Percentiles rank a stretch among this genome's conserved stretches.
Conservation (phyloP, 2,113 vertebrate genomes). For the Lethenteron reissneri region DNA sequence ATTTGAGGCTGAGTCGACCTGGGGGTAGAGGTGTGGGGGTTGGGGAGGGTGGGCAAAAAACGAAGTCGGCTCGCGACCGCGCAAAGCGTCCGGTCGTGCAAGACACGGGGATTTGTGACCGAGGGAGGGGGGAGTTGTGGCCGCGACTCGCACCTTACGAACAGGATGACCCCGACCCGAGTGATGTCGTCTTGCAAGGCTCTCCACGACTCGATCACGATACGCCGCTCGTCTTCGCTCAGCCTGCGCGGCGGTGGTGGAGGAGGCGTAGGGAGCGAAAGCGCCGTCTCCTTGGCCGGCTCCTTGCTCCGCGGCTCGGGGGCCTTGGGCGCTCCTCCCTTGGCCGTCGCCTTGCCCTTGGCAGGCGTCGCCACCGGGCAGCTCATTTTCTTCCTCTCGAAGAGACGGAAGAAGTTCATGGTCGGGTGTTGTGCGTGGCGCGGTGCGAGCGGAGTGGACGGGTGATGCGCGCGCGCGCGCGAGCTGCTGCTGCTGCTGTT, state of each 20-base stretch:
- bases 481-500: too few relatives aligned
- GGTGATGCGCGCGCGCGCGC: too few relatives aligned
- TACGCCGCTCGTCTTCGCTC: not conserved
- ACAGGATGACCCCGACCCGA: constrained; percentile 5
- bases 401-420: not conserved
- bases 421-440: not conserved
- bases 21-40: too few relatives aligned
- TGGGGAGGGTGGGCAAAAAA: too few relatives aligned
- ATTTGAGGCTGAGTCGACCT: too few relatives aligned
- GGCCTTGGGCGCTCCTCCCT: not conserved
- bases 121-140: too few relatives aligned
- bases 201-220: not conserved
- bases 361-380: not conserved
- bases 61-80: too few relatives aligned
- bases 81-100: too few relatives aligned
- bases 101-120: too few relatives aligned
- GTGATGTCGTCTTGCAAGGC: not conserved
- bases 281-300: not conserved
- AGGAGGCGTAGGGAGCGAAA: not conserved
- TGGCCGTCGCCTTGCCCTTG: not conserved
- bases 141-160: not conserved
- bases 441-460: not conserved
- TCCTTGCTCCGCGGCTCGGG: not conserved
- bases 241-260: not conserved
- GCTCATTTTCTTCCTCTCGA: constrained; percentile 1